These are phyloP conservation scores for Lonchura striata DNA, from an alignment of 2,113 vertebrate genomes.

Conservation along the genomic window DNA sequence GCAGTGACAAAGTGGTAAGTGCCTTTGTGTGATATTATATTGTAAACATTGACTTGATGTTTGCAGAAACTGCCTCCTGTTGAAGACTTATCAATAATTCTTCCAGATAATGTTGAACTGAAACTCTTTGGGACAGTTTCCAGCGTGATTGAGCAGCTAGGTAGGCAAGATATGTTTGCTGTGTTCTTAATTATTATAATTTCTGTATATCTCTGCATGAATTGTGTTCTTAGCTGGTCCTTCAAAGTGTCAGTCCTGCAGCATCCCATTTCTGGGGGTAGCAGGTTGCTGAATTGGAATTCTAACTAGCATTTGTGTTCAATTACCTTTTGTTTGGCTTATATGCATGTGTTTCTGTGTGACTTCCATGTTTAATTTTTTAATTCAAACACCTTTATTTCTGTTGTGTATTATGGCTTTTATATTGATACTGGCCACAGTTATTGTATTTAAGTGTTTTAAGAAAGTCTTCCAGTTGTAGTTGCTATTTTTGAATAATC, in stretches of 20 bases:
- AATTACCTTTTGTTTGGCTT: background rate
- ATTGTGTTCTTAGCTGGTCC: background rate
- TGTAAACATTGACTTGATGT: background rate
- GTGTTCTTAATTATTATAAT: background rate
- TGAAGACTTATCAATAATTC: conserved; percentile 77
- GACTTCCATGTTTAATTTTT: background rate
- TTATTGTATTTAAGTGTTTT: background rate
- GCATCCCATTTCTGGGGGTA: rapidly evolving
- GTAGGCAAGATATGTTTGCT: conserved; percentile 67
- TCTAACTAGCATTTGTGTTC: rapidly evolving
- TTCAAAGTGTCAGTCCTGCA: background rate
- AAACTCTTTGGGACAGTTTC: conserved; percentile 84
- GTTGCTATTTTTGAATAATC: background rate
- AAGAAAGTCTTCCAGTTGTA: background rate
- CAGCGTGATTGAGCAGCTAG: conserved; percentile 85
- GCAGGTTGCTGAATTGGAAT: background rate
- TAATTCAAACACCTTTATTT: background rate
- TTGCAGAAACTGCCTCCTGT: conserved; percentile 84
- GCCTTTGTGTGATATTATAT: background rate
- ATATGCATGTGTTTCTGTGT: background rate
- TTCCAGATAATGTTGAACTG: conserved; percentile 83
- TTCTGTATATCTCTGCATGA: background rate
- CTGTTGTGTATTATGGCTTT: background rate
- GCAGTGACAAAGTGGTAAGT: background rate
- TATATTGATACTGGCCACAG: background rate